phyloP scores from a whole-genome alignment of 2,113 vertebrate species.

The Corydoras sp. region DNA sequence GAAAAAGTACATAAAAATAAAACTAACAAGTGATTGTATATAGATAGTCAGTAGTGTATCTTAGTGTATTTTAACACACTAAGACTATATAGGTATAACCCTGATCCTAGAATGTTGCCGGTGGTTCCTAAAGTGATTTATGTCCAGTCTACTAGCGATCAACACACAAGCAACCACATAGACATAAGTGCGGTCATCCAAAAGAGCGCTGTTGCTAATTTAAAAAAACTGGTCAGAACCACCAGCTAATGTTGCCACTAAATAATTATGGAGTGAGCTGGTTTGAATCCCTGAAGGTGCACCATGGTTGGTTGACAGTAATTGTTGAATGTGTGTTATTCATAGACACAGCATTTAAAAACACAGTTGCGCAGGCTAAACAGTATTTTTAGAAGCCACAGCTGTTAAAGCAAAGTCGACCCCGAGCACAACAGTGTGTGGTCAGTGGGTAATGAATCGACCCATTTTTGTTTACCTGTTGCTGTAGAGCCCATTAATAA shows the following conservation, averaged over 20 bases:
- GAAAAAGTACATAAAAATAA: too few relatives aligned
- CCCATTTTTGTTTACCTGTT: background rate
- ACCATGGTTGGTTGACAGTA: background rate
- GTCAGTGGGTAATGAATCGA: background rate
- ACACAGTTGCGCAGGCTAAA: background rate
- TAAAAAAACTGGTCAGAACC: background rate
- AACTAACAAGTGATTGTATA: too few relatives aligned
- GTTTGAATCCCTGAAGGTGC: background rate
- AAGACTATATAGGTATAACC: too few relatives aligned
- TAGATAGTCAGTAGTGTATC: too few relatives aligned
- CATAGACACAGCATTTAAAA: background rate
- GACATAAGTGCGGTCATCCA: too few relatives aligned
- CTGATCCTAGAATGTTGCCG: too few relatives aligned
- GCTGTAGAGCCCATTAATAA: background rate
- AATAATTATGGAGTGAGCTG: background rate
- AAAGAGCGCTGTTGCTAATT: background rate
- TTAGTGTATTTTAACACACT: too few relatives aligned
- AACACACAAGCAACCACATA: too few relatives aligned
- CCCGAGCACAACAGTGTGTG: background rate
- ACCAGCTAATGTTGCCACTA: background rate
- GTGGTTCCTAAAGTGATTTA: too few relatives aligned
- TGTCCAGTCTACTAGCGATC: too few relatives aligned
- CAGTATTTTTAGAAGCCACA: slow-evolving; percentile 12
- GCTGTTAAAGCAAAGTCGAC: slow-evolving; percentile 1
- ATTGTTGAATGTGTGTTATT: background rate